Conservation (phyloP, 2,113 vertebrate species). For the Dicrurus megarhynchus region DNA sequence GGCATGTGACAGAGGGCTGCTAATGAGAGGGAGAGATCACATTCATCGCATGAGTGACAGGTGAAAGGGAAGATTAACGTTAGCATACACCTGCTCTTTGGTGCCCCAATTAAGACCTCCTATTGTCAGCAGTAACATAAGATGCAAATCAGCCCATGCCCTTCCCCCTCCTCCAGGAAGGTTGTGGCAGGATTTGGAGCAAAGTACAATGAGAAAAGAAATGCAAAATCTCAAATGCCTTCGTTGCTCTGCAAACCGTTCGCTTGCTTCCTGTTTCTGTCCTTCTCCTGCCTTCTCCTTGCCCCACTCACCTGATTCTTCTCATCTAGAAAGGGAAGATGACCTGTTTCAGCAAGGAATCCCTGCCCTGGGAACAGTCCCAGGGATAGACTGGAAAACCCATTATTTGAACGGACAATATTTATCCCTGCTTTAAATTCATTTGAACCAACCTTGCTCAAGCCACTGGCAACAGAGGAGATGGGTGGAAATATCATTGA, state of each 20-base stretch:
- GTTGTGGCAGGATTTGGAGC: not conserved
- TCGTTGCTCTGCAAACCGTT: not conserved
- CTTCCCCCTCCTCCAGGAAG: slow-evolving; percentile 14
- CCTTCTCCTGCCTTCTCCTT: not conserved
- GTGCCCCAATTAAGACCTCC: slow-evolving; percentile 73
- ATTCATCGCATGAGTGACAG: slow-evolving; percentile 75
- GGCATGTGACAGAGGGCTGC: slow-evolving; percentile 70
- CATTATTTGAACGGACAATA: not conserved
- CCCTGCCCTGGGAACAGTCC: not conserved
- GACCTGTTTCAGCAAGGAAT: not conserved
- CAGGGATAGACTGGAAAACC: not conserved
- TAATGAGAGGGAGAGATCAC: slow-evolving; percentile 70
- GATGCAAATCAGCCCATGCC: slow-evolving; percentile 54
- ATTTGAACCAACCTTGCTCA: not conserved
- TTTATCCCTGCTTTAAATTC: slow-evolving; percentile 13
- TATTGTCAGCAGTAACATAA: slow-evolving; percentile 67
- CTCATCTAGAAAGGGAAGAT: not conserved
- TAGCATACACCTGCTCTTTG: slow-evolving; percentile 75
- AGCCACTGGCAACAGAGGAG: not conserved
- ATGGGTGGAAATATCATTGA: not conserved
- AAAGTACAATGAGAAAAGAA: slow-evolving; percentile 32
- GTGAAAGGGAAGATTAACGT: slow-evolving; percentile 71
- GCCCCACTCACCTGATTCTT: not conserved
- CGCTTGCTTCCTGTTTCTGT: not conserved
- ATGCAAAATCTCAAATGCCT: not conserved